These are phyloP conservation scores for Thunnus thynnus DNA, from an alignment of 2,113 vertebrate species.

Conservation along the genomic window DNA sequence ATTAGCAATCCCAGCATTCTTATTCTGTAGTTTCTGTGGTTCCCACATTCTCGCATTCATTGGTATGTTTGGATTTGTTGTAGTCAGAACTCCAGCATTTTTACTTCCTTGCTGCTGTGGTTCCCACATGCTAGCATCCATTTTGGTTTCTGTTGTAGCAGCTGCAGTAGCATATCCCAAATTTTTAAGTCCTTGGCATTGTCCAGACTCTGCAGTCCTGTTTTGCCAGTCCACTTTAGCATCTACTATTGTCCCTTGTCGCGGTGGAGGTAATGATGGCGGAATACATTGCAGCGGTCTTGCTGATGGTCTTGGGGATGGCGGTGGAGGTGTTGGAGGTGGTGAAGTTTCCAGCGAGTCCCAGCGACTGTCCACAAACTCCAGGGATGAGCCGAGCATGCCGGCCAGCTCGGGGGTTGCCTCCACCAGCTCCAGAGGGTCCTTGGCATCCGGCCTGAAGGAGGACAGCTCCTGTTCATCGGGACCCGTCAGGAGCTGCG, in stretches of 20 bases:
- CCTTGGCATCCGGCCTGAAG: constrained; percentile 48
- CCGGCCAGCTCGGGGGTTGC: constrained; percentile 65
- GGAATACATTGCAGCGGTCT: neutral
- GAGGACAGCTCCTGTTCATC: constrained; percentile 63
- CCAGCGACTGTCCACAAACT: constrained; percentile 66
- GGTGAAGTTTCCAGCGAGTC: constrained; percentile 25
- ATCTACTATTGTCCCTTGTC: neutral
- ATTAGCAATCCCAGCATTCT: neutral
- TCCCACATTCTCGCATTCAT: constrained; percentile 15
- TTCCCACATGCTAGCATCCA: constrained; percentile 29
- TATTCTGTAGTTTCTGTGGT: constrained; percentile 7
- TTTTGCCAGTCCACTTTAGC: neutral
- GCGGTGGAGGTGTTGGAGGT: constrained; percentile 8
- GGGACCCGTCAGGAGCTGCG: constrained; percentile 62
- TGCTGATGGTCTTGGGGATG: neutral
- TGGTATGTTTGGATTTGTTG: neutral
- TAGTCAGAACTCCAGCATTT: neutral
- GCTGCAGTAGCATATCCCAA: neutral
- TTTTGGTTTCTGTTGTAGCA: constrained; percentile 28
- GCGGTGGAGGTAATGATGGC: neutral
- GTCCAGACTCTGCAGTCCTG: neutral
- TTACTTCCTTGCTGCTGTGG: neutral
- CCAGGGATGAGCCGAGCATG: constrained; percentile 69
- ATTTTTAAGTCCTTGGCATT: neutral
- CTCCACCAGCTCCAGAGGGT: constrained; percentile 69